Evolutionary conservation across 1,140 invertebrate genomes (phyloP).

Genomic region (Rhyacophila brunnea): DNA sequence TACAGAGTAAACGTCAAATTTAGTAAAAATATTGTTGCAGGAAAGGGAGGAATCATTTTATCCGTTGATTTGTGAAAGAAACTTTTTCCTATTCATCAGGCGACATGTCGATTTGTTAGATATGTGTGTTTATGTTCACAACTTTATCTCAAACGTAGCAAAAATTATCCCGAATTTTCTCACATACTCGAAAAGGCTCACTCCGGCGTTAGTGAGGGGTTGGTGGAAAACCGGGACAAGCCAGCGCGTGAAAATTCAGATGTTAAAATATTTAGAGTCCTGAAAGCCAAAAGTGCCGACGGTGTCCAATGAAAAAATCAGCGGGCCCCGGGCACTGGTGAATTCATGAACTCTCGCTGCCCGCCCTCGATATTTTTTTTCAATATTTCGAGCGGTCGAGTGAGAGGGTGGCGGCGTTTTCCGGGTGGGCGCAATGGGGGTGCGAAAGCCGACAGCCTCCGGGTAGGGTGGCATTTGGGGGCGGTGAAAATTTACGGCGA

Average conservation of each 20-base stretch:
- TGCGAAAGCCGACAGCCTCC: neutral
- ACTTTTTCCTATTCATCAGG: too few relatives aligned
- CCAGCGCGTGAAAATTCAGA: conserved; percentile 19
- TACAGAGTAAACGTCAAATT: too few relatives aligned
- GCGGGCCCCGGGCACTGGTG: conserved; percentile 13
- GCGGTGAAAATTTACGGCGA: neutral
- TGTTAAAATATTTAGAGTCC: conserved; percentile 27
- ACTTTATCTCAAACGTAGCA: too few relatives aligned
- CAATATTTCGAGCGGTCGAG: conserved; percentile 6
- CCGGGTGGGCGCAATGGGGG: neutral
- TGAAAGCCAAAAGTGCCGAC: conserved; percentile 15
- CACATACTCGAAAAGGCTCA: too few relatives aligned
- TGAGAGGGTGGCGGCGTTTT: neutral
- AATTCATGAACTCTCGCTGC: conserved; percentile 26
- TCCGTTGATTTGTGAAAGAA: too few relatives aligned
- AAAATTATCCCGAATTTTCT: too few relatives aligned
- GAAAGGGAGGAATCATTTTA: too few relatives aligned
- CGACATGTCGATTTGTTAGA: too few relatives aligned
- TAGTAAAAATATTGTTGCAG: too few relatives aligned
- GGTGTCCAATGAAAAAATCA: conserved; percentile 15
- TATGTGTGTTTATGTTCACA: too few relatives aligned
- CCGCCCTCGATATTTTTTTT: conserved; percentile 17
- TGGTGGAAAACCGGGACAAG: neutral
- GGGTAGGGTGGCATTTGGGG: neutral
- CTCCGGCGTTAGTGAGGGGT: conserved; percentile 1